Conservation (phyloP, 2,797 vertebrate species). For the Aythya fuligula region DNA sequence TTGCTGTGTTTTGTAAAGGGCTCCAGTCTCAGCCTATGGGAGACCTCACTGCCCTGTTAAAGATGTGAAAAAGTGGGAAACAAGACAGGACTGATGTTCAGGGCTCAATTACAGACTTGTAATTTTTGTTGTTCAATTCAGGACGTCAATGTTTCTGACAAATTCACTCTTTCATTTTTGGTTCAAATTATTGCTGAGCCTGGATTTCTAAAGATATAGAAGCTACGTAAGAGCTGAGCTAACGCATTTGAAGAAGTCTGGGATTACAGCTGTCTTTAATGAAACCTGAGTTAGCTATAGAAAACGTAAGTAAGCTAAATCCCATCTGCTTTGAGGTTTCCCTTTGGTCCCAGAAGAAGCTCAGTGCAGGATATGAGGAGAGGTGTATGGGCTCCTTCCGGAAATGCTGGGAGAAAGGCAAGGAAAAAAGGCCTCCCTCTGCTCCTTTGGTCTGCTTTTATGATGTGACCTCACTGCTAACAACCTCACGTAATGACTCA, state of each 20-base stretch:
- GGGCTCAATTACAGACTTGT: background rate
- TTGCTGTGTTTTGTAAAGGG: background rate
- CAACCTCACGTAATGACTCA: background rate
- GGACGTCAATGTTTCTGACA: background rate
- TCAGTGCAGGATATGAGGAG: conserved; percentile 78
- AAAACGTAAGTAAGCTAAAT: conserved; percentile 76
- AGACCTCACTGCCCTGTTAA: background rate
- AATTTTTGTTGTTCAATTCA: background rate
- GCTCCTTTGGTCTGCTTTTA: conserved; percentile 28
- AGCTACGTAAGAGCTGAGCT: conserved; percentile 29
- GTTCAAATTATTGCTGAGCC: background rate
- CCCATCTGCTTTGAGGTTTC: conserved; percentile 79
- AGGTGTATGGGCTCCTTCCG: conserved; percentile 68
- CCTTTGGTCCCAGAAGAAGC: conserved; percentile 67
- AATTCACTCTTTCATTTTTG: background rate
- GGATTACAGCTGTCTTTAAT: conserved; percentile 64
- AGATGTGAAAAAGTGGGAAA: background rate
- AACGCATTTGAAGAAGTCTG: conserved; percentile 13
- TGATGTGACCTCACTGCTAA: conserved; percentile 45
- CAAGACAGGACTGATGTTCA: background rate
- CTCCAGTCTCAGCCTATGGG: background rate
- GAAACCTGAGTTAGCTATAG: conserved; percentile 69
- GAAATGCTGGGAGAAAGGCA: conserved; percentile 62
- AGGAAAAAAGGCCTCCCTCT: conserved; percentile 25
- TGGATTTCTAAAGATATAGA: background rate